Evolutionary conservation across 1,140 invertebrate genomes (phyloP).

Genomic region (Agrypnia vestita): DNA sequence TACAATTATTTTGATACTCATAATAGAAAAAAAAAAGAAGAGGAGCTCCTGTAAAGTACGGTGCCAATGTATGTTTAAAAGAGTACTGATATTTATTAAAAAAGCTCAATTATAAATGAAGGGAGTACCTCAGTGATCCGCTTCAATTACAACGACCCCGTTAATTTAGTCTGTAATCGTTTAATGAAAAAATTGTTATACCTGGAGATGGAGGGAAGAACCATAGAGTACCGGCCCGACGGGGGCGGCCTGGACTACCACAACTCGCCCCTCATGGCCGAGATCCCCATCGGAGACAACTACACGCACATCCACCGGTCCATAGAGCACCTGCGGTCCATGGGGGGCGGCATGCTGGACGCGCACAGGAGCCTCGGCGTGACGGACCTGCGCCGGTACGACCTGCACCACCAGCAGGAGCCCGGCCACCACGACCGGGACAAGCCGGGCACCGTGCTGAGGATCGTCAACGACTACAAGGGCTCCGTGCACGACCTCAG

Average conservation of each 20-base stretch:
- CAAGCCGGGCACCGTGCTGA: conserved; percentile 70
- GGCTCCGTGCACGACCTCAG: conserved; percentile 69
- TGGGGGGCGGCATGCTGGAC: conserved; percentile 74
- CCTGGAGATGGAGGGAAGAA: conserved; percentile 75
- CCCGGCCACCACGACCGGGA: conserved; percentile 68
- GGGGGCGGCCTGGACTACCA: conserved; percentile 75
- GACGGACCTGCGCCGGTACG: conserved; percentile 72
- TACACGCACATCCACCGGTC: conserved; percentile 79
- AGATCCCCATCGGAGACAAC: conserved; percentile 75
- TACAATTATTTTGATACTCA: conserved; percentile 19
- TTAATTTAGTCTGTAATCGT: conserved; percentile 28
- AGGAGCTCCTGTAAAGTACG: neutral
- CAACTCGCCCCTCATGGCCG: conserved; percentile 76
- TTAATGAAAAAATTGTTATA: conserved; percentile 40
- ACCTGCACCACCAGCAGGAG: conserved; percentile 69
- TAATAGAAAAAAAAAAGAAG: neutral
- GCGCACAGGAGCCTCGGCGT: conserved; percentile 71
- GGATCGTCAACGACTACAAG: conserved; percentile 70
- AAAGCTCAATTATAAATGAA: conserved; percentile 37
- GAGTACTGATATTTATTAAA: conserved; percentile 2
- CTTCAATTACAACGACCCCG: conserved; percentile 37
- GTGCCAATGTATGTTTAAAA: neutral
- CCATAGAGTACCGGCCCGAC: conserved; percentile 74
- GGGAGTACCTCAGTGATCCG: conserved; percentile 9
- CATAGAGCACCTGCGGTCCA: conserved; percentile 78